Evolutionary conservation across 2,888 invertebrate genomes (phyloP), one percentile per base, ranked within the genome.

Genomic region (Crepidodera aurea): DNA sequence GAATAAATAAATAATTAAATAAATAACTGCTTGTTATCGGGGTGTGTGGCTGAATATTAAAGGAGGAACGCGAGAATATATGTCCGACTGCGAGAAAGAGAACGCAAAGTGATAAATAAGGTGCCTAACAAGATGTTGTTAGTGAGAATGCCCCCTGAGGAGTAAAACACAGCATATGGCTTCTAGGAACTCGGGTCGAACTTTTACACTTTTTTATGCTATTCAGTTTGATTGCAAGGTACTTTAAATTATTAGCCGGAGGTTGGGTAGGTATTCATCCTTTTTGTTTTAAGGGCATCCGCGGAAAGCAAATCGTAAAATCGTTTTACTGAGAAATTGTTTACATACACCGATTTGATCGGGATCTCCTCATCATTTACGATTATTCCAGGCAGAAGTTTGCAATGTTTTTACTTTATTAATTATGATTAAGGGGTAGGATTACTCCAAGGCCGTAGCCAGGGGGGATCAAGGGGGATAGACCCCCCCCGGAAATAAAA

Each of bases 1-100:
- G 80, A 81, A 81, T 81, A 81, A 81, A 81, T 81, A 81, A 81
- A 81, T 81, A 81, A 81, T 81, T 81, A 81, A 81, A 81, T 81
- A 81, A 81, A 81, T 81, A 81, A 81, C 79, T 75, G 79, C 81
- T 81, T 81, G 81, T 81, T 81, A 81, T 79, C 81, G 73, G 78
- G 79, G 80, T 79, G 79, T 79, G 79, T 78, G 79, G 79, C 74
- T 63, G 51, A 46, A 51, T 55, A 40, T 60, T 67, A 64, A 46
- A 55, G 53, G 39, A 58, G 62, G 40, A 67, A 40, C 60, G 62
- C 53, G 51, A 64, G 59, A 42, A 64, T 32, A 64, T 46, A 19
- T 19, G 34, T 25, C 22, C 42, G 13, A 34, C 46, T 27, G 61
- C n/a, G 15, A 46, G 70, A 75, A 68, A 62, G 69, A 71, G 75